Base-by-base conservation (phyloP, 2,113 vertebrate species). In the Abramis brama region DNA sequence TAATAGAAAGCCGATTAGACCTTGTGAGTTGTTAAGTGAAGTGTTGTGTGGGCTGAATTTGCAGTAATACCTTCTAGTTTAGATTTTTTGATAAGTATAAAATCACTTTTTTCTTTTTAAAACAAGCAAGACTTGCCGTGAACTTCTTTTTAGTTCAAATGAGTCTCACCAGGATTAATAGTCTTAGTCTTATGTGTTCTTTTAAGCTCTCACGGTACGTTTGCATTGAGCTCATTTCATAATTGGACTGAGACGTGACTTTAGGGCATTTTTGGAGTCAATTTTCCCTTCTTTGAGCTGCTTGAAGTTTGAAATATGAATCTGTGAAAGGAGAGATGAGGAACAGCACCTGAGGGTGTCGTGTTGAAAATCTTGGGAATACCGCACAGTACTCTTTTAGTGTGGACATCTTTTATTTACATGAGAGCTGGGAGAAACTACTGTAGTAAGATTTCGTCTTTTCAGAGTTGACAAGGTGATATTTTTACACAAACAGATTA, bases 231-330 rank as follows among this genome's bases (percentile, higher is more conserved):
- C 66, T 33, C 27, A 11, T 36, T 47, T 84, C 50, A 55, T 82
- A 50, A 87, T 86, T 85, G 91, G 88, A 80, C 87, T 59, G 80
- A 57, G 89, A 87, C 84, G 86, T 90, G 92, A 91, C 93, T 91
- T 78, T 68, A 86, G 91, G 91, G 92, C 74, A 77, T 84, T 82
- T 55, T 25, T 76, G 90, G 90, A 87, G 90, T 89, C 86, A 80
- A 5, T 59, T 92, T 94, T 91, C 91, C 85, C 13, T 75, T 82
- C 70, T 57, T 60, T 12, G 80, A 86, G 85, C 81, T 52, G 81
- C 75, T 80, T 43, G 80, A 89, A n/a, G 84, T 91, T 88, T 92
- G 93, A 92, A 94, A 93, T 68, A 33, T 78, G 90, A 93, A 88
- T 91, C 89, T 91, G 88, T 88, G 88, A 91, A 88, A 85, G 83